These are phyloP conservation scores for Xylota sylvarum DNA, from an alignment of 2,888 invertebrate genomes.

Conservation along the genomic window DNA sequence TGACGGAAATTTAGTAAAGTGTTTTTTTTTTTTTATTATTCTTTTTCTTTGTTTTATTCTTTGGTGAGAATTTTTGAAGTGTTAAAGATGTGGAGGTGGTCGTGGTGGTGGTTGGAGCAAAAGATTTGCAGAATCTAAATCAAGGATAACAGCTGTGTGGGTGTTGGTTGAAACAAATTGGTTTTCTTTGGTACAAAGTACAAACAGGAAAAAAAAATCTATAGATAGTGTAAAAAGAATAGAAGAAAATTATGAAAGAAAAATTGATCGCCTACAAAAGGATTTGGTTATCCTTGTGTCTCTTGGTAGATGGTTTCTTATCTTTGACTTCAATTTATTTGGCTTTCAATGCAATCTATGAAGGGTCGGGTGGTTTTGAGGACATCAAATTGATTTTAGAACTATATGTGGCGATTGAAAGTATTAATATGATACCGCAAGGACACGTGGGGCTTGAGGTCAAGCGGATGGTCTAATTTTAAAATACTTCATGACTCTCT, in stretches of 20 bases:
- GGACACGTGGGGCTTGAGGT: too few relatives aligned
- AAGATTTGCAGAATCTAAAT: conserved; percentile 58
- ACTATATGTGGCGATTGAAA: too few relatives aligned
- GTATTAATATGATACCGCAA: too few relatives aligned
- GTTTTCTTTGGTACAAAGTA: neutral
- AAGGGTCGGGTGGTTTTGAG: neutral
- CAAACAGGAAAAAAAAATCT: neutral
- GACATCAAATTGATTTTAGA: neutral
- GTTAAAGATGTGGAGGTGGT: conserved; percentile 23
- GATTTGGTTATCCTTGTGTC: conserved; percentile 10
- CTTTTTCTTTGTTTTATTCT: conserved; percentile 16
- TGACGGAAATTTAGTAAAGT: conserved; percentile 25
- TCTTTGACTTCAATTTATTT: neutral
- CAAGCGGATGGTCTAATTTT: too few relatives aligned
- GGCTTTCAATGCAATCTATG: conserved; percentile 2
- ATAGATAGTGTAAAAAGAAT: too few relatives aligned
- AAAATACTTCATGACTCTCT: too few relatives aligned
- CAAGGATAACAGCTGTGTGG: conserved; percentile 61
- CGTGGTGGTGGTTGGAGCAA: conserved; percentile 8
- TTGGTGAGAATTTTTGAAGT: conserved; percentile 46
- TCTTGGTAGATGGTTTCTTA: neutral
- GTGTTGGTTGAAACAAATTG: conserved; percentile 35
- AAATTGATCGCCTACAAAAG: conserved; percentile 35
- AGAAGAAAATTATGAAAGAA: conserved; percentile 21
- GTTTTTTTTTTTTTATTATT: neutral